phyloP scores from a whole-genome alignment of 2,113 vertebrate genomes.

The Carlito syrichta region DNA sequence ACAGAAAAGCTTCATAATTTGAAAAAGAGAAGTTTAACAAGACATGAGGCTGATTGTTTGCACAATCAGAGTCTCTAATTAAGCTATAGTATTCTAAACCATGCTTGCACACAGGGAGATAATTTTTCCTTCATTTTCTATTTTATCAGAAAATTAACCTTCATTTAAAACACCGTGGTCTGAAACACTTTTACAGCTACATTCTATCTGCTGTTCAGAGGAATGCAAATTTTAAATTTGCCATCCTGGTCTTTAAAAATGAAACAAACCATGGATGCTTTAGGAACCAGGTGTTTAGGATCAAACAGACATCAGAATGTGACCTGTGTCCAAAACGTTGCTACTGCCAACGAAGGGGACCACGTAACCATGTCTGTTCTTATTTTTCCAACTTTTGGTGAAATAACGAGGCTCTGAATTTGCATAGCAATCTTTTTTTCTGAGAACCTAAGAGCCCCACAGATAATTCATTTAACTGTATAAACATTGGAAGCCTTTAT shows the following conservation, averaged over 20 bases:
- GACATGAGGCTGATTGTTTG: constrained; percentile 64
- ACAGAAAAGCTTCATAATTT: constrained; percentile 68
- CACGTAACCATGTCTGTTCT: background rate
- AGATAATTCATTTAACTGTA: background rate
- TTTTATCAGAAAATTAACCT: constrained; percentile 76
- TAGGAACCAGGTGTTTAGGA: constrained; percentile 59
- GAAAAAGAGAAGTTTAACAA: constrained; percentile 72
- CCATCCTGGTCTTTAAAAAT: constrained; percentile 27
- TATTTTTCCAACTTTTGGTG: background rate
- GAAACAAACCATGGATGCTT: background rate
- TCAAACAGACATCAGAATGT: constrained; percentile 44
- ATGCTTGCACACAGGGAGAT: constrained; percentile 54
- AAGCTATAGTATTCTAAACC: constrained; percentile 59
- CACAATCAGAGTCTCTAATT: constrained; percentile 68
- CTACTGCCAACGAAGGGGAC: constrained; percentile 20
- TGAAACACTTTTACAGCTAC: constrained; percentile 62
- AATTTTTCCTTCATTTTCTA: constrained; percentile 72
- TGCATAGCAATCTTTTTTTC: background rate
- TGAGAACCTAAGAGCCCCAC: background rate
- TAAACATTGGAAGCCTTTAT: background rate
- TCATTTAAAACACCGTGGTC: constrained; percentile 65
- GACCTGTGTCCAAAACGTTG: constrained; percentile 24
- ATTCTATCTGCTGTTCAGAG: constrained; percentile 33
- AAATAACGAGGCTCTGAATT: background rate
- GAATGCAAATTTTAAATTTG: constrained; percentile 74